Evolutionary conservation across 2,888 invertebrate genomes (phyloP), one percentile per base, ranked within the genome.

Genomic region (Drosophila stalkeri): DNA sequence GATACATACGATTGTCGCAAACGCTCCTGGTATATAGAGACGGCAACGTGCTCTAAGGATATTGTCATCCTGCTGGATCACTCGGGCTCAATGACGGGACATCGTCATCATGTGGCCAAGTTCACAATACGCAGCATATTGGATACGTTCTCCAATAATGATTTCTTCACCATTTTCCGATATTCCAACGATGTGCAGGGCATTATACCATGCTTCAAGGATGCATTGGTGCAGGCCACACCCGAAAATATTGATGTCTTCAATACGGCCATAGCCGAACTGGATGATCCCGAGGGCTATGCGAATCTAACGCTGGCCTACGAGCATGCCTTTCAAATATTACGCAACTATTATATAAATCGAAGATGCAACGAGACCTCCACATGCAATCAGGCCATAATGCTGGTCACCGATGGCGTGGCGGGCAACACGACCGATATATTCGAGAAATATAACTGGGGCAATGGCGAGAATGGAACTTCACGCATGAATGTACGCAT

Each of bases 21-120:
- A 51, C 95, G 97, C 67, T 97, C 97, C 47, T 99, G 99, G 99
- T 99, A 98, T 92, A 98, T 99, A 78, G 98, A 99, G 94, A 99
- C 99, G 0, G 98, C 99, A 0, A 98, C 99, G 0, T 98, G 98
- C 89, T 98, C 99, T 11, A 99, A 99, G 93, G 99, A 99, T 91
- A 96, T 99, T 83, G 95, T 99, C 35, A 98, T 99, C 69, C 94
- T 99, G 63, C 94, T 99, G 73, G 99, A 99, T 92, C 96, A 96
- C 65, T 98, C 99, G 56, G 99, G 99, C 20, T 99, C 99, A 23
- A 99, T 99, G 99, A 96, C 96, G 37, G 99, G 99, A 0, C 95
- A 95, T 77, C 94, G 95, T 62, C 94, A 95, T 90, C 96, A 96
- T 83, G 95, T 96, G 41, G 98, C 98, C 16, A 95, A 96, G 86